Conservation (phyloP, 1,140 invertebrate genomes). For the Chironomus tepperi region DNA sequence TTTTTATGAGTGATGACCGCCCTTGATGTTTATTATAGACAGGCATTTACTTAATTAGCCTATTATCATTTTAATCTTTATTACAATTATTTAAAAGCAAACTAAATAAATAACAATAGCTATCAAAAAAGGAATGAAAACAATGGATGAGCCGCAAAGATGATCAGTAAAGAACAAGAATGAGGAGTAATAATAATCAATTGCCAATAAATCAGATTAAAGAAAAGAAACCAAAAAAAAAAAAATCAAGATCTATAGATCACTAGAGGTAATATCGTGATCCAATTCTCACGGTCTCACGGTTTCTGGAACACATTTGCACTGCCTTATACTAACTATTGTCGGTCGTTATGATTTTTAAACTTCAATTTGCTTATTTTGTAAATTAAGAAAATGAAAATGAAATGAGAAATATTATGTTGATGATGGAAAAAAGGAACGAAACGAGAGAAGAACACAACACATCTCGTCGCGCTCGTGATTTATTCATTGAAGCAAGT, state of each 20-base stretch:
- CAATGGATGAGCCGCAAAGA: too few relatives aligned
- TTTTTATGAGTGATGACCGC: too few relatives aligned
- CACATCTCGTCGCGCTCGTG: conserved; percentile 4
- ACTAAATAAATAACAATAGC: too few relatives aligned
- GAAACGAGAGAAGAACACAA: not conserved
- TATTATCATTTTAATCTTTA: too few relatives aligned
- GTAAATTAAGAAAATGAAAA: not conserved
- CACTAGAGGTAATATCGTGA: not conserved
- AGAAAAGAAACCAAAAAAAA: too few relatives aligned
- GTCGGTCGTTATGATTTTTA: conserved; percentile 8
- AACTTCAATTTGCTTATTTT: conserved; percentile 14
- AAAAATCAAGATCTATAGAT: not conserved
- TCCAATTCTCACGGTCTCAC: not conserved
- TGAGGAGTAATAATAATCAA: not conserved
- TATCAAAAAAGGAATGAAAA: too few relatives aligned
- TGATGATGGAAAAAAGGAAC: not conserved
- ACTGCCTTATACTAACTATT: conserved; percentile 8
- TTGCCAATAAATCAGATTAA: not conserved
- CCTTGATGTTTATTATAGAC: too few relatives aligned
- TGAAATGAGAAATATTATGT: not conserved
- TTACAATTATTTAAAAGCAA: too few relatives aligned
- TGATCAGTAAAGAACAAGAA: not conserved
- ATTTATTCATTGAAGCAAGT: conserved; percentile 14
- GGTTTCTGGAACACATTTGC: not conserved
- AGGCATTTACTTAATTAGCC: too few relatives aligned